Percentiles rank a stretch among this genome's conserved stretches.
phyloP scores from a whole-genome alignment of 2,888 invertebrate genomes.

The Caenorhabditis imperialis region DNA sequence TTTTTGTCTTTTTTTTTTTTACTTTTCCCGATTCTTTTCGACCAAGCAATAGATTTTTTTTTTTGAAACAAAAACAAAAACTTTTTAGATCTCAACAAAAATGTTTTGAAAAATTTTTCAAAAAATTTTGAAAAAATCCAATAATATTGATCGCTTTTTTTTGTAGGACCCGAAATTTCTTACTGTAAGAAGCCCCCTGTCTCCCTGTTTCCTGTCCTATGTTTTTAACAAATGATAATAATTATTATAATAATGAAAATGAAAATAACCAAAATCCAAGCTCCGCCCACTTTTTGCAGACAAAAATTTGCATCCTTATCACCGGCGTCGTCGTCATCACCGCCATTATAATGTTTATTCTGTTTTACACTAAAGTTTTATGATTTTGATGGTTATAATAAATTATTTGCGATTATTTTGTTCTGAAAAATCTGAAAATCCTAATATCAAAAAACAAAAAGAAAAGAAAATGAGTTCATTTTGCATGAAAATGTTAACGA shows the following conservation, averaged over 20 bases:
- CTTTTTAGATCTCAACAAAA: slow-evolving; percentile 5
- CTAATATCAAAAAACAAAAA: too few species aligned
- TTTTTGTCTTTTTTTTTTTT: too few species aligned
- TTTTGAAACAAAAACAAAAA: not conserved
- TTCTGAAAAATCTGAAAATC: too few species aligned
- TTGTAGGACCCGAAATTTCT: not conserved
- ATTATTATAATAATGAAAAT: too few species aligned
- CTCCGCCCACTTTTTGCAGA: slow-evolving; percentile 55
- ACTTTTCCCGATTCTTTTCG: too few species aligned
- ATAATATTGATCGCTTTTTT: not conserved
- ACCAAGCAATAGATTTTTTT: slow-evolving; percentile 42
- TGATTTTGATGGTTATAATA: slow-evolving; percentile 9
- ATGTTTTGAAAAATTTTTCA: not conserved
- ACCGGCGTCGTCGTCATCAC: slow-evolving; percentile 61
- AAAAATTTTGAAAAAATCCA: slow-evolving; percentile 2
- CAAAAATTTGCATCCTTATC: slow-evolving; percentile 68
- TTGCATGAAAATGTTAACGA: too few species aligned
- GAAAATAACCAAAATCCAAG: not conserved
- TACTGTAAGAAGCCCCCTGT: not conserved
- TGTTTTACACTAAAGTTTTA: slow-evolving; percentile 43
- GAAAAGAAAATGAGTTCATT: too few species aligned
- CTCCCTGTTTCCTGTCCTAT: not conserved
- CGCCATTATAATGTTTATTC: slow-evolving; percentile 42
- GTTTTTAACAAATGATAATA: not conserved
- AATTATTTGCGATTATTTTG: not conserved